Evolutionary conservation across 2,113 vertebrate genomes (phyloP).

Genomic region (Megalops atlanticus): DNA sequence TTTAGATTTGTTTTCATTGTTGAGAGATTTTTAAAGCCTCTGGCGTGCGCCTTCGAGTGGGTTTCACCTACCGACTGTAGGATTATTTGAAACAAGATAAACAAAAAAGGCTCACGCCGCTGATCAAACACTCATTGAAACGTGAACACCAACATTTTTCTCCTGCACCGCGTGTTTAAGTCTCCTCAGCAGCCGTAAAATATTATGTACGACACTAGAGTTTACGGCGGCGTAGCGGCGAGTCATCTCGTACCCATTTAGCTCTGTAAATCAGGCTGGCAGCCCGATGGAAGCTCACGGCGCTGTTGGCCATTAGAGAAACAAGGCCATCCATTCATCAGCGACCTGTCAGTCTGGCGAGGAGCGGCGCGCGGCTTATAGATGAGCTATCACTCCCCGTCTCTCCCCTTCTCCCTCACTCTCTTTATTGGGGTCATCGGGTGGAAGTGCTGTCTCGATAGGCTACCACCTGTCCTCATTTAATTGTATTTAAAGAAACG

Average conservation of each 20-base stretch:
- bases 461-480: not conserved
- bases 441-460: not conserved
- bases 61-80: no score
- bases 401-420: not conserved
- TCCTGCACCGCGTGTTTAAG: not conserved
- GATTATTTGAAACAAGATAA: not conserved
- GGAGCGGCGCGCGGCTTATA: not conserved
- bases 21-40: no score
- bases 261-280: not conserved
- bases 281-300: not conserved
- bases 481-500: not conserved
- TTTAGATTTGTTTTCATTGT: no score
- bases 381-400: not conserved
- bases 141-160: not conserved
- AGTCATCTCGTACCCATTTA: not conserved
- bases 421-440: not conserved
- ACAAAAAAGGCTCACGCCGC: not conserved
- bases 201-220: not conserved
- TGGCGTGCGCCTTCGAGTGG: no score
- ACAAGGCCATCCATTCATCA: slow-evolving; percentile 1
- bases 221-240: not conserved
- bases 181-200: not conserved
- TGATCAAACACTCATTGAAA: not conserved
- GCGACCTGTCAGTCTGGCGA: not conserved
- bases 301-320: slow-evolving; percentile 1